phyloP scores from a whole-genome alignment of 2,888 invertebrate genomes.

The Agonopterix alstromeriana region DNA sequence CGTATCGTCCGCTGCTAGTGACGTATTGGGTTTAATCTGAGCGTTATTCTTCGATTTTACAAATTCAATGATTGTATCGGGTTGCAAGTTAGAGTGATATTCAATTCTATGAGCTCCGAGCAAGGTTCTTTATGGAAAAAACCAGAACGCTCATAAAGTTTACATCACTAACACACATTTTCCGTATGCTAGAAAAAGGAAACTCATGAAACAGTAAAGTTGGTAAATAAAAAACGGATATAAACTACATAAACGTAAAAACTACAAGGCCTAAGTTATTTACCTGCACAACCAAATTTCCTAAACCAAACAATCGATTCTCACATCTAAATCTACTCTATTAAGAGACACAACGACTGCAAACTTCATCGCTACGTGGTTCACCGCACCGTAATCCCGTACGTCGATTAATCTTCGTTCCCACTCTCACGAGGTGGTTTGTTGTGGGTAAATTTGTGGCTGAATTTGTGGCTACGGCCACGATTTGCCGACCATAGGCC shows the following conservation, averaged over 20 bases:
- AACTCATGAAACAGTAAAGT: too few relatives aligned
- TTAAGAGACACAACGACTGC: neutral
- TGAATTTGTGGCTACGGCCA: conserved; percentile 62
- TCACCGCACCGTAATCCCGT: conserved; percentile 41
- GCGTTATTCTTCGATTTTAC: conserved; percentile 14
- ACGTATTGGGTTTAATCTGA: conserved; percentile 20
- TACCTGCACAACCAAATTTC: too few relatives aligned
- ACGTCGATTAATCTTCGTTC: conserved; percentile 64
- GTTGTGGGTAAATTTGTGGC: conserved; percentile 60
- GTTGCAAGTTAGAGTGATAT: neutral
- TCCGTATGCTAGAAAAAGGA: too few relatives aligned
- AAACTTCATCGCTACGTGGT: neutral
- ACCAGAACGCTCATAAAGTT: too few relatives aligned
- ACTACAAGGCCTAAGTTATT: too few relatives aligned
- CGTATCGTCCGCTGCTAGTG: conserved; percentile 22
- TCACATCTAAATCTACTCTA: too few relatives aligned
- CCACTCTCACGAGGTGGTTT: conserved; percentile 61
- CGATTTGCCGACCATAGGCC: conserved; percentile 58
- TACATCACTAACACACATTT: too few relatives aligned
- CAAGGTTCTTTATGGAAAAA: too few relatives aligned
- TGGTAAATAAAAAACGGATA: too few relatives aligned
- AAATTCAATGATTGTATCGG: conserved; percentile 2
- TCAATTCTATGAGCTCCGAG: too few relatives aligned
- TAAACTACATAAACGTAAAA: too few relatives aligned
- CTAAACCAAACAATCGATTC: too few relatives aligned